Evolutionary conservation across 2,888 invertebrate genomes (phyloP), one percentile per base, ranked within the genome.

Genomic region (Dugesia japonica): DNA sequence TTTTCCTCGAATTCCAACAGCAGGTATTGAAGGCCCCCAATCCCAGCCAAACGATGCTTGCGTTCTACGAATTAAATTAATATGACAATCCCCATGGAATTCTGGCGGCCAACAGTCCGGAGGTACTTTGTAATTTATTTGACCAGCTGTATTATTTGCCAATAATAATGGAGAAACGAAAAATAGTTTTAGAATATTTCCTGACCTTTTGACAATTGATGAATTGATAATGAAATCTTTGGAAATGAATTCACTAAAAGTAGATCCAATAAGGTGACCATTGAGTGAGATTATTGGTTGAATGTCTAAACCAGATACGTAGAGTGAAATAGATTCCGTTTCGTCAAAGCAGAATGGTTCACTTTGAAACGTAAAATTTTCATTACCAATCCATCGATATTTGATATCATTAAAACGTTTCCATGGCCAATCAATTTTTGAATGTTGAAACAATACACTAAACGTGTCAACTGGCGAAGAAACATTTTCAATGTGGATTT

Each of bases 31-130:
- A 20, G 73, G 73, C 7, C 73, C 73, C 73, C 73, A 73, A 28
- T 73, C 73, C 73, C 73, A 73, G 23, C 73, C 73, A 28, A 73
- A 73, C 17, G 73, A 73, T 9, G 73, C 73, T 27, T 73, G 73
- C 17, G 27, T 73, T 26, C 15, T 73, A 15, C 73, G 13, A 20
- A 73, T 17, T 13, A 73, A 27, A 28, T 73, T 73, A 26, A 73
- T 28, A 28, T 73, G 73, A 28, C 73, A 73, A 9, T 73, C 23
- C 26, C 73, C 73, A 27, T 73, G 26, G 26, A 73, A 73, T 73
- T 23, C 26, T n/a, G 13, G 9, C 26, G 73, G 73, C 73, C 73
- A 73, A 73, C 73, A 73, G 9, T 73, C 73, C 9, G 73, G 73
- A 17, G 23, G 23, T 13, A 38, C 38, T 38, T 38, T 38, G 17